A percentile compares a stretch with the other conserved stretches of the same genome.
These are phyloP conservation scores for Leptodactylus fallax DNA, from an alignment of 2,797 vertebrate genomes.

Conservation along the genomic window DNA sequence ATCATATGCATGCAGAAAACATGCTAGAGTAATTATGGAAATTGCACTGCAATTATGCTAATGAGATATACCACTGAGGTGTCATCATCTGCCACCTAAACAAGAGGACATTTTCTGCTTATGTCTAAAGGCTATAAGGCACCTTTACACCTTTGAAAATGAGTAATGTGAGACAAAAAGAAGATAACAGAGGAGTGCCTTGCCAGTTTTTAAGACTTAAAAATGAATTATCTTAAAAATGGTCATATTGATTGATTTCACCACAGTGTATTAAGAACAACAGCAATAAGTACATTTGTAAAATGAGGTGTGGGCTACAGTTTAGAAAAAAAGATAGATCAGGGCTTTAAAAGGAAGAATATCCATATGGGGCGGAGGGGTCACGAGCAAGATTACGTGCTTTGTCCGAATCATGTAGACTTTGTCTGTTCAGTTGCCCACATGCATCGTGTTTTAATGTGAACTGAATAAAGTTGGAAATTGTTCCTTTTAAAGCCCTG, in stretches of 20 bases:
- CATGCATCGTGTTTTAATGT: too few relatives aligned
- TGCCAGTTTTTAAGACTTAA: too few relatives aligned
- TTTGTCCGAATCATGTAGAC: too few relatives aligned
- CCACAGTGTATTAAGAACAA: neutral
- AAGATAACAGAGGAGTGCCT: neutral
- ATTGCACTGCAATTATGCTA: slow-evolving; percentile 59
- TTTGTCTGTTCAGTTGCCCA: too few relatives aligned
- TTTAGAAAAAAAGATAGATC: neutral
- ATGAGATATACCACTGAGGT: slow-evolving; percentile 56
- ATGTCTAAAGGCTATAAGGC: slow-evolving; percentile 5
- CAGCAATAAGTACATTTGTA: neutral
- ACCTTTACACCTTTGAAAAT: slow-evolving; percentile 31
- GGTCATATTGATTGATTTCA: neutral
- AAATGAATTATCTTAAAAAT: neutral
- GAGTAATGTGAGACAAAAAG: neutral
- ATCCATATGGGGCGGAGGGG: too few relatives aligned
- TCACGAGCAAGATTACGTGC: too few relatives aligned
- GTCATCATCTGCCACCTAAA: slow-evolving; percentile 41
- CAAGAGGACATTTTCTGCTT: slow-evolving; percentile 25
- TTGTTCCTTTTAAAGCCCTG: too few relatives aligned
- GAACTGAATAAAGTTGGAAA: too few relatives aligned
- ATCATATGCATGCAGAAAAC: slow-evolving; percentile 57
- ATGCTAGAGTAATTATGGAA: slow-evolving; percentile 59
- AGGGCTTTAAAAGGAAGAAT: too few relatives aligned
- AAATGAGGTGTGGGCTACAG: neutral